Evolutionary conservation across 2,888 invertebrate species (phyloP), one percentile per base, ranked within the genome.

Genomic region (Agrochola lota): DNA sequence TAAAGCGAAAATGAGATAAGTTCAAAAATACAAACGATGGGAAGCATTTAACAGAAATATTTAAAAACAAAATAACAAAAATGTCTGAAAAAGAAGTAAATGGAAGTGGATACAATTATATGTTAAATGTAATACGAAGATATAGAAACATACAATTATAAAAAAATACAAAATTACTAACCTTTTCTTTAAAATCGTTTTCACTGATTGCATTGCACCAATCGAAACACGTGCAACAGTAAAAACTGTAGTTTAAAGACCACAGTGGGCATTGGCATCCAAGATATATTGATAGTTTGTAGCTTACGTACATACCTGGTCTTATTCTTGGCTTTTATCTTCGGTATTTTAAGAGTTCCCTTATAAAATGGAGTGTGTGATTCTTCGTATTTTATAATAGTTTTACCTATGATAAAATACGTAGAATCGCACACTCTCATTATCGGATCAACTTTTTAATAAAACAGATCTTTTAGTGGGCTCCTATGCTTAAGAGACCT

Each of bases 181-280:
- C 71, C 46, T 73, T 49, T 80, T 63, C 80, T 70, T 60, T 46
- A 46, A 72, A 71, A 78, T 82, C 69, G 78, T 78, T 85, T 74
- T 72, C 86, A 66, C 71, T 84, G 84, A 84, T 84, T 84, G 78
- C 83, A 78, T 74, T 85, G 83, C 86, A 74, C 86, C 83, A 78
- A 84, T 78, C 66, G 83, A n/a, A 85, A 83, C 72, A 83, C 86
- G 83, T 85, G 81, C 83, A 86, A 59, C 62, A 72, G 86, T 85
- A 85, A 84, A 78, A 84, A 78, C 64, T 74, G 66, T 35, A 71
- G 86, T 83, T 84, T 82, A 85, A 85, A 83, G 74, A 86, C 78
- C 84, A 70, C 84, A 67, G 59, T 78, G 86, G 73, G 78, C 78
- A 84, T 83, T 74, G 78, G 84, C 62, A 74, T 85, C 66, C 64